These are phyloP conservation scores for Mormyrops attenuatus DNA, from an alignment of 2,797 vertebrate genomes.

Conservation along the genomic window DNA sequence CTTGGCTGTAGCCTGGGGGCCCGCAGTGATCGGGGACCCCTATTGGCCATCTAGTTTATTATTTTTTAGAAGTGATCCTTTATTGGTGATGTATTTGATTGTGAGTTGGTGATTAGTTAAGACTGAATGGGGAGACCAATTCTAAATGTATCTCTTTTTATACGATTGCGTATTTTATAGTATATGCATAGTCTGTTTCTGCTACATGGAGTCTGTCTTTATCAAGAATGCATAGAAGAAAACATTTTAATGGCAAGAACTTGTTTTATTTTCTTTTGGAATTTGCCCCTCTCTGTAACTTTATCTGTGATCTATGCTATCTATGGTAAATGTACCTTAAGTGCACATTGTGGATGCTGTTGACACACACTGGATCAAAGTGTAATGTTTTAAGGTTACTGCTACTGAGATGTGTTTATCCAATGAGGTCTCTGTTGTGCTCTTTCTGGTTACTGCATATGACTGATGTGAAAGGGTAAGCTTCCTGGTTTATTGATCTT, in stretches of 20 bases:
- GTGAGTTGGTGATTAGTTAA: background rate
- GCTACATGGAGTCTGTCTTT: background rate
- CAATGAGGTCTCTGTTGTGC: background rate
- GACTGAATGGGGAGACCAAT: background rate
- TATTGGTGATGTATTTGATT: background rate
- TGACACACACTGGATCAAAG: background rate
- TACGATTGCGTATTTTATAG: background rate
- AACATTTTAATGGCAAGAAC: background rate
- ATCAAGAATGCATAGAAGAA: background rate
- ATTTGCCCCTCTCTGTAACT: background rate
- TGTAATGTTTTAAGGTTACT: background rate
- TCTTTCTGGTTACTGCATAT: background rate
- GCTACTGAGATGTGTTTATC: background rate
- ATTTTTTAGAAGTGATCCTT: background rate
- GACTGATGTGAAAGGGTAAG: background rate
- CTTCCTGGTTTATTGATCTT: background rate
- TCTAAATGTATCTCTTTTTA: background rate
- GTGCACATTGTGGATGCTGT: background rate
- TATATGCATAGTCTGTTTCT: background rate
- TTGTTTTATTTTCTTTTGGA: background rate
- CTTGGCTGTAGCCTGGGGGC: background rate
- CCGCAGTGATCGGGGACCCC: background rate
- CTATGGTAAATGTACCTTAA: background rate
- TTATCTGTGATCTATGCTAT: background rate
- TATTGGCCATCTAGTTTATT: background rate